Evolutionary conservation across 1,140 invertebrate species (phyloP).

Genomic region (Reticulitermes speratus): DNA sequence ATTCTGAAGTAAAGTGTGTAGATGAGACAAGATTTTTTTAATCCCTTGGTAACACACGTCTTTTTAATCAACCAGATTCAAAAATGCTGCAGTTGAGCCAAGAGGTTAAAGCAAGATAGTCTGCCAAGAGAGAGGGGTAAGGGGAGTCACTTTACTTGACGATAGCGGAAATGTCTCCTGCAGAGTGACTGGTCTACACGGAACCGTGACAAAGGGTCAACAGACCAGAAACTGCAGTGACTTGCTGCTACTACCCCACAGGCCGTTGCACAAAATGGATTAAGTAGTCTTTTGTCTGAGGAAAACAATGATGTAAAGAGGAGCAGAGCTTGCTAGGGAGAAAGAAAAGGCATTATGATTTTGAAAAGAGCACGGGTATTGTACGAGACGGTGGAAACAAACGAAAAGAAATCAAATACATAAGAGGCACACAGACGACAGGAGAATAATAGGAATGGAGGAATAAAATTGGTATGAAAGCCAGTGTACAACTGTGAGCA

Average conservation of each 20-base stretch:
- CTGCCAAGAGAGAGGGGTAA: not conserved
- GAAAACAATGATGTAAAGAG: conserved; percentile 11
- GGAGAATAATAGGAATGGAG: not conserved
- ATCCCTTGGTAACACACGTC: no score
- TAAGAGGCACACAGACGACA: not conserved
- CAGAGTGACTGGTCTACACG: not conserved
- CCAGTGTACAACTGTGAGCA: not conserved
- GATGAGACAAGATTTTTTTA: no score
- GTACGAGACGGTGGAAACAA: not conserved
- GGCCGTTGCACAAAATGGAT: not conserved
- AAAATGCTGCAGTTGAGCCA: not conserved
- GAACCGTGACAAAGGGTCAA: conserved; percentile 4
- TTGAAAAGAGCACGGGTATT: not conserved
- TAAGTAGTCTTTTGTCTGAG: conserved; percentile 18
- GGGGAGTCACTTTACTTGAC: not conserved
- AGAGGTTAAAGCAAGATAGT: not conserved
- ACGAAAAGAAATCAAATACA: not conserved
- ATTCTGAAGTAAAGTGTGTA: no score
- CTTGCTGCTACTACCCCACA: not conserved
- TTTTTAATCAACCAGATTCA: not conserved
- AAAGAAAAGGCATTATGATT: not conserved
- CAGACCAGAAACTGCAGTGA: not conserved
- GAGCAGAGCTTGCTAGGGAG: not conserved
- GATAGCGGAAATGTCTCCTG: not conserved
- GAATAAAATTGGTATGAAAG: not conserved